Percentiles rank a stretch among this genome's conserved stretches.
These are phyloP conservation scores for Pseudomyrmex sp. DNA, from an alignment of 1,140 invertebrate species.

Conservation along the genomic window DNA sequence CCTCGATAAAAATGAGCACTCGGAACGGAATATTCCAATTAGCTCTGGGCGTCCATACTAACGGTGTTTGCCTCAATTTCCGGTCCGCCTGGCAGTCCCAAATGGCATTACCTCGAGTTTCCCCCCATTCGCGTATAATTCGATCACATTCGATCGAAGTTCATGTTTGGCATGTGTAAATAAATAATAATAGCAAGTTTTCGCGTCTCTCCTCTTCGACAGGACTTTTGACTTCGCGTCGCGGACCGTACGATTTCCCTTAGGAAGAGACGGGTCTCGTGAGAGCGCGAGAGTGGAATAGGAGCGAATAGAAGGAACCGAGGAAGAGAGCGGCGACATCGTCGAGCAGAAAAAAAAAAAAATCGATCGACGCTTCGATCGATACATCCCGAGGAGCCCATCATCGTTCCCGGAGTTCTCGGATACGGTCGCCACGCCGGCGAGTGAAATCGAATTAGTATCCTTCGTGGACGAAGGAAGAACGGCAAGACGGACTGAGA, in stretches of 20 bases:
- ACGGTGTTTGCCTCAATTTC: constrained; percentile 36
- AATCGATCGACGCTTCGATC: constrained; percentile 28
- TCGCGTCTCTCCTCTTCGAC: constrained; percentile 12
- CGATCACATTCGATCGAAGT: neutral
- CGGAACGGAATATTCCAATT: constrained; percentile 43
- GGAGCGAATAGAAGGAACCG: constrained; percentile 45
- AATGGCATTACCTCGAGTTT: constrained; percentile 12
- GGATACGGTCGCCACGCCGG: constrained; percentile 15
- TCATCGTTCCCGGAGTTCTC: constrained; percentile 1
- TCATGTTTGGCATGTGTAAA: constrained; percentile 10
- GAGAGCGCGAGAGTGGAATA: constrained; percentile 16
- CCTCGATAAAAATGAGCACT: constrained; percentile 26
- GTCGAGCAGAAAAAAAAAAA: constrained; percentile 14
- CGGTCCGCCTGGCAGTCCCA: neutral
- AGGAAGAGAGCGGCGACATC: neutral
- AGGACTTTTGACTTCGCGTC: constrained; percentile 7
- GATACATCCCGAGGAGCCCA: constrained; percentile 33
- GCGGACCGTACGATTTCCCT: constrained; percentile 28
- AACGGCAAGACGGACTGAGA: neutral
- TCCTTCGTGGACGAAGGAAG: constrained; percentile 8
- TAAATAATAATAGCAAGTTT: neutral
- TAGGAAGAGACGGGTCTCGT: constrained; percentile 17
- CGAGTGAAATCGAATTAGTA: constrained; percentile 45
- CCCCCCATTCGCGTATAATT: neutral
- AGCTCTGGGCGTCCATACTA: neutral